Evolutionary conservation across 2,888 invertebrate species (phyloP).

Genomic region (Liodrosophila aerea): DNA sequence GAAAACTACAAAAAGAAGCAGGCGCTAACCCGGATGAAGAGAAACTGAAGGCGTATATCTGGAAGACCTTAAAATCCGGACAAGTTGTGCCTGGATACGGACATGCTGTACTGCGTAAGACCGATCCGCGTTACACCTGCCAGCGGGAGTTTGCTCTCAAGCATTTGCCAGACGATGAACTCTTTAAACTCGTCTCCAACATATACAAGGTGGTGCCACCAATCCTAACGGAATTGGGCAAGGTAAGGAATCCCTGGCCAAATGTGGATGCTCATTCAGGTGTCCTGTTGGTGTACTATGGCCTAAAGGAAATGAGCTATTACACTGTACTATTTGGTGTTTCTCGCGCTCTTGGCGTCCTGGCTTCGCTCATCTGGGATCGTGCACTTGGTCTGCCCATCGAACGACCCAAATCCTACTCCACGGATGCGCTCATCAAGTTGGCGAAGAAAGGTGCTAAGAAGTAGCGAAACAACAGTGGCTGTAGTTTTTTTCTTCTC

Average conservation of each 20-base stretch:
- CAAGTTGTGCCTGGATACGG: conserved; percentile 92
- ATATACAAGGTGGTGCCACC: conserved; percentile 90
- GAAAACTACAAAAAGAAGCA: conserved; percentile 83
- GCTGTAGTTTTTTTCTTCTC: too few species aligned
- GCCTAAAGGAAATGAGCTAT: conserved; percentile 91
- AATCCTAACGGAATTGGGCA: conserved; percentile 89
- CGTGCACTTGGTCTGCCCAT: conserved; percentile 90
- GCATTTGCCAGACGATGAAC: conserved; percentile 89
- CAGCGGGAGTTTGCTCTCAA: conserved; percentile 91
- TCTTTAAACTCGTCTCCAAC: conserved; percentile 88
- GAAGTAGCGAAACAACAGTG: background rate
- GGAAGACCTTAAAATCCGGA: conserved; percentile 84
- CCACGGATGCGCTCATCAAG: conserved; percentile 13
- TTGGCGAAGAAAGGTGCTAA: background rate
- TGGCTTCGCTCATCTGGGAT: conserved; percentile 89
- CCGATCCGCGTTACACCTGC: conserved; percentile 89
- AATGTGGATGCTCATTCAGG: conserved; percentile 95
- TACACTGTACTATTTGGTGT: conserved; percentile 94
- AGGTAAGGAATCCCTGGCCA: conserved; percentile 94
- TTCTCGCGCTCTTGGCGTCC: conserved; percentile 90
- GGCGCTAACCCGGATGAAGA: conserved; percentile 10
- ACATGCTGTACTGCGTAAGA: conserved; percentile 91
- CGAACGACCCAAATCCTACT: conserved; percentile 83
- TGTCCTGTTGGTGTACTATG: conserved; percentile 89
- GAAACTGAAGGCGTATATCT: conserved; percentile 83